Conservation (phyloP, 1,140 invertebrate species). For the Dufourea novaeangliae region DNA sequence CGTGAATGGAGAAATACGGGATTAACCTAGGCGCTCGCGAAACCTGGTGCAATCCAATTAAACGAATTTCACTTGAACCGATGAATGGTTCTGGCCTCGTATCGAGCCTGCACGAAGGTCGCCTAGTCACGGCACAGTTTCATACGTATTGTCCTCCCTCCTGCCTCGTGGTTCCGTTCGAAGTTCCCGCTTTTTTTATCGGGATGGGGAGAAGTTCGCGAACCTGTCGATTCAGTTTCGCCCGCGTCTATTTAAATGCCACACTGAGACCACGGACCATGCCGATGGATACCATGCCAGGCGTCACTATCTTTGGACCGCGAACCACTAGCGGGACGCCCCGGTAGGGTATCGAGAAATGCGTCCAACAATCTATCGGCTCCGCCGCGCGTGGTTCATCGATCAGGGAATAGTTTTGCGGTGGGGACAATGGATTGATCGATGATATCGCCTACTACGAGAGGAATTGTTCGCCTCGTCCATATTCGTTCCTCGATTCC, state of each 20-base stretch:
- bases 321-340: slow-evolving; percentile 28
- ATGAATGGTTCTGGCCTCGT: slow-evolving; percentile 37
- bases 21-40: slow-evolving; percentile 8
- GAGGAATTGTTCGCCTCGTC: too few species aligned
- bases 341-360: slow-evolving; percentile 43
- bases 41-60: slow-evolving; percentile 38
- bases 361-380: slow-evolving; percentile 26
- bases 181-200: slow-evolving; percentile 15
- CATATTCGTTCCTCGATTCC: too few species aligned
- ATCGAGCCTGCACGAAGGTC: slow-evolving; percentile 39
- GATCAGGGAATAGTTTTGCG: slow-evolving; percentile 55
- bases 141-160: slow-evolving; percentile 14
- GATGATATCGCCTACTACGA: slow-evolving; percentile 40
- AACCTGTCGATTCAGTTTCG: slow-evolving; percentile 13
- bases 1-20: slow-evolving; percentile 9
- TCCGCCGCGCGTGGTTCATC: slow-evolving; percentile 10
- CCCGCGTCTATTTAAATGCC: slow-evolving; percentile 4
- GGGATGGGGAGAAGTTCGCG: background rate
- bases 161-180: background rate
- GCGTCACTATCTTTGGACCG: slow-evolving; percentile 34
- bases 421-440: slow-evolving; percentile 54
- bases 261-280: slow-evolving; percentile 38
- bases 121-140: slow-evolving; percentile 34
- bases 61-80: slow-evolving; percentile 5
- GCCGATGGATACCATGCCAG: slow-evolving; percentile 13